Base-by-base conservation (phyloP, 1,140 invertebrate genomes). In the Drosophila kohkoa region DNA sequence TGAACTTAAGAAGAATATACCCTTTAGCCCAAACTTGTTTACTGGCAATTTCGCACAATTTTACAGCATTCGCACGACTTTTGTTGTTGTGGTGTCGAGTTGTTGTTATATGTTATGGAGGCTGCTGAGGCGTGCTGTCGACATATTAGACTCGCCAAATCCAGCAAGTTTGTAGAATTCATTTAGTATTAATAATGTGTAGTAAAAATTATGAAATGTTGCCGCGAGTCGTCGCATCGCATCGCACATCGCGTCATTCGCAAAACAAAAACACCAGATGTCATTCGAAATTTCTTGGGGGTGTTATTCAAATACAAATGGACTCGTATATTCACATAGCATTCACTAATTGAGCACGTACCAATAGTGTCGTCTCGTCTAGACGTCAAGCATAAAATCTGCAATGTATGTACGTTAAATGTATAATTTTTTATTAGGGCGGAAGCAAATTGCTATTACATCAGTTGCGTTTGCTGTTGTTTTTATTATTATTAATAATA, bases 301-400 rank as follows among this genome's bases (percentile, higher is more conserved):
- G 38, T 63, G 51, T 63, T 70, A 46, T 52, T 63, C 30, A 69
- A 62, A 51, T 28, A 35, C 25, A 15, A 30, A 48, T 35, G 13
- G 10, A 35, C 35, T 25, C 7, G 20, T 59, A 10, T 55, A 45
- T 35, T 55, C 38, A 60, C 46, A 30, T 45, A 54, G 45, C 63
- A 25, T 25, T 25, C 20, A 74, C 80, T 85, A 89, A 89, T 85
- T 89, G 81, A 88, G 85, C 85, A 88, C 85, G 85, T 89, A 75
- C 85, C 75, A 89, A 88, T 83, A 81, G 59, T 88, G 85, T 88
- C 85, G 85, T 85, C 85, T 88, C 85, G 85, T 89, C 85, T 89
- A 89, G 85, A 89, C 85, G 76, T 81, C 32, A 87, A 88, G 80
- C 77, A 87, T 87, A 89, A 87, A 87, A 83, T 89, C 81, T 89